Conservation (phyloP, 2,888 invertebrate genomes). For the Drosophila tripunctata region DNA sequence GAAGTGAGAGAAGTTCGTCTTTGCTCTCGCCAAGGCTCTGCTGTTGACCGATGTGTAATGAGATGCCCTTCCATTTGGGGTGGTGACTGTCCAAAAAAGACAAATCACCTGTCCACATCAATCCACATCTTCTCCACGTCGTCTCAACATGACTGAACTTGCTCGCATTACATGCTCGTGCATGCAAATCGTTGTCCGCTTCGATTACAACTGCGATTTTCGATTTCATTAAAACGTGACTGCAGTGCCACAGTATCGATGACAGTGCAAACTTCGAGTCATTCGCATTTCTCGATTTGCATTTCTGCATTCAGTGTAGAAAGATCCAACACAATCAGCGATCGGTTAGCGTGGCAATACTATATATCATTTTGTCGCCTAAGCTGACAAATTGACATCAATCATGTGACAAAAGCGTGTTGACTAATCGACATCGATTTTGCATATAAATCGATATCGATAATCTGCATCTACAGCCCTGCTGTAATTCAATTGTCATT, state of each 20-base stretch:
- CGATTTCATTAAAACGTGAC: constrained; percentile 70
- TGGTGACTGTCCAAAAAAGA: constrained; percentile 61
- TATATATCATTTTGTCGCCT: constrained; percentile 76
- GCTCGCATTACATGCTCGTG: constrained; percentile 51
- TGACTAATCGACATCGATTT: constrained; percentile 43
- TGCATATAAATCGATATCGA: constrained; percentile 37
- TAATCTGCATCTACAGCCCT: constrained; percentile 28
- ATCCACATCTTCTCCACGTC: not conserved
- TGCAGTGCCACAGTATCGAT: constrained; percentile 44
- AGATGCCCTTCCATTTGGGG: constrained; percentile 55
- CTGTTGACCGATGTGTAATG: constrained; percentile 30
- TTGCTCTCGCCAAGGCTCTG: constrained; percentile 20
- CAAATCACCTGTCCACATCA: constrained; percentile 64
- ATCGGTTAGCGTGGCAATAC: constrained; percentile 56
- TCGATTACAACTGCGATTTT: constrained; percentile 66
- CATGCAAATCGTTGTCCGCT: constrained; percentile 58
- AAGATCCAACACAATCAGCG: constrained; percentile 50
- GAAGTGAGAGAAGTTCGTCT: constrained; percentile 13
- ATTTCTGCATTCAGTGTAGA: too few species aligned
- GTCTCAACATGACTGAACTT: constrained; percentile 5
- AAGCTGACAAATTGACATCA: constrained; percentile 71
- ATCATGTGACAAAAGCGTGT: constrained; percentile 61
- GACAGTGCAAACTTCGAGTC: constrained; percentile 18
- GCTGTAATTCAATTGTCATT: constrained; percentile 28
- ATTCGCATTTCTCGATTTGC: constrained; percentile 46